These are phyloP conservation scores for Furcifer pardalis DNA, from an alignment of 2,797 vertebrate species.

Conservation along the genomic window DNA sequence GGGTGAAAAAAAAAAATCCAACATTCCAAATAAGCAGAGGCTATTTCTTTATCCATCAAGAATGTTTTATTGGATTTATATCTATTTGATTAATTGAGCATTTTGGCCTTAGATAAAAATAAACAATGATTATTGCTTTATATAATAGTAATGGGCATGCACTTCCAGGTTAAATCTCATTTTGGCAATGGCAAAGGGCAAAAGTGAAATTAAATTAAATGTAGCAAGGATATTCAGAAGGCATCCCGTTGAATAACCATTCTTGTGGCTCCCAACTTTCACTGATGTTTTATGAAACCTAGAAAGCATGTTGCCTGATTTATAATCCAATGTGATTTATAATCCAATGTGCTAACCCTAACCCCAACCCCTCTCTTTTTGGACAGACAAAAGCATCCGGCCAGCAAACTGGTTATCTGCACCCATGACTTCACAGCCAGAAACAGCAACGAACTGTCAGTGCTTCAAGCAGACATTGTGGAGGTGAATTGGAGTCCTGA, in stretches of 20 bases:
- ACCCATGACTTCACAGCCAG: constrained; percentile 89
- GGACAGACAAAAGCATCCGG: constrained; percentile 42
- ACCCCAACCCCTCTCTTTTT: neutral
- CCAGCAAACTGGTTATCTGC: constrained; percentile 73
- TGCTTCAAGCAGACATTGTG: constrained; percentile 82
- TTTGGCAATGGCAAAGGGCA: neutral
- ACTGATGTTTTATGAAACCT: neutral
- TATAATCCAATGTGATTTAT: neutral
- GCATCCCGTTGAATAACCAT: neutral
- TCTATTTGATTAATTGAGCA: neutral
- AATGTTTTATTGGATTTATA: neutral
- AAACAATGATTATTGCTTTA: neutral
- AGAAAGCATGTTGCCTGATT: neutral
- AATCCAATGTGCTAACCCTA: neutral
- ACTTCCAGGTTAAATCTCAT: neutral
- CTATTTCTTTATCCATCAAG: neutral
- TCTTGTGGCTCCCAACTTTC: neutral
- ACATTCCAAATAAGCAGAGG: neutral
- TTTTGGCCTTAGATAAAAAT: neutral
- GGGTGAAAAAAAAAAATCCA: neutral
- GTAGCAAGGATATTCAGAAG: neutral
- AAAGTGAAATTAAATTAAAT: neutral
- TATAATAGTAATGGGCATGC: neutral
- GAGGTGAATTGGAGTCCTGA: constrained; percentile 74
- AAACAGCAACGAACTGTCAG: constrained; percentile 88